Percentiles rank a stretch among this genome's conserved stretches.
phyloP scores from a whole-genome alignment of 2,888 invertebrate genomes.

The Strigamia maritima region DNA sequence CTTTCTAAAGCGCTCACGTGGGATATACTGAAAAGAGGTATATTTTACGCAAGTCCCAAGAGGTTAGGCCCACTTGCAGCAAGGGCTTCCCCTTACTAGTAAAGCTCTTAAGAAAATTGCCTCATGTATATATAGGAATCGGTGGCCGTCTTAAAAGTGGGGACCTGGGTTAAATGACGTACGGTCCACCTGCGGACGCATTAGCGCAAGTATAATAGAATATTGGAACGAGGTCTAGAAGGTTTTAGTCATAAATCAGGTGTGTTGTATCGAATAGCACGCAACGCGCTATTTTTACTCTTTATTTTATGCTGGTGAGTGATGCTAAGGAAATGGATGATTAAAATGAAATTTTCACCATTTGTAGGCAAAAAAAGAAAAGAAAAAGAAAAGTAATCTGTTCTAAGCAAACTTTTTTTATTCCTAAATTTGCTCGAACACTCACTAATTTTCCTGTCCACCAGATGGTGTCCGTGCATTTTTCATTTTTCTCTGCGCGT shows the following conservation, averaged over 20 bases:
- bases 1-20: background rate
- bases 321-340: slow-evolving; percentile 15
- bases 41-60: slow-evolving; percentile 14
- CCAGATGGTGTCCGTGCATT: slow-evolving; percentile 34
- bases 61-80: slow-evolving; percentile 24
- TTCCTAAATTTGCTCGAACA: slow-evolving; percentile 30
- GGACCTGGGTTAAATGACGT: slow-evolving; percentile 26
- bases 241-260: slow-evolving; percentile 27
- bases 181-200: slow-evolving; percentile 31
- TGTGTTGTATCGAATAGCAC: slow-evolving; percentile 26
- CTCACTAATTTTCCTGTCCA: slow-evolving; percentile 31
- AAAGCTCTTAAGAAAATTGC: slow-evolving; percentile 34
- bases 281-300: background rate
- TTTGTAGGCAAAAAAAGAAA: background rate
- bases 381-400: too few species aligned
- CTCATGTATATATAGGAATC: slow-evolving; percentile 32
- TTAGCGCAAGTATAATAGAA: slow-evolving; percentile 30
- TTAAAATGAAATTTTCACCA: slow-evolving; percentile 28
- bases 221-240: slow-evolving; percentile 28
- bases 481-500: slow-evolving; percentile 35
- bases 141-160: slow-evolving; percentile 32
- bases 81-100: slow-evolving; percentile 9
- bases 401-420: background rate
- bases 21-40: background rate
- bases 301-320: background rate